These are phyloP conservation scores for Lacanobia oleracea DNA, from an alignment of 2,888 invertebrate genomes.

Conservation along the genomic window DNA sequence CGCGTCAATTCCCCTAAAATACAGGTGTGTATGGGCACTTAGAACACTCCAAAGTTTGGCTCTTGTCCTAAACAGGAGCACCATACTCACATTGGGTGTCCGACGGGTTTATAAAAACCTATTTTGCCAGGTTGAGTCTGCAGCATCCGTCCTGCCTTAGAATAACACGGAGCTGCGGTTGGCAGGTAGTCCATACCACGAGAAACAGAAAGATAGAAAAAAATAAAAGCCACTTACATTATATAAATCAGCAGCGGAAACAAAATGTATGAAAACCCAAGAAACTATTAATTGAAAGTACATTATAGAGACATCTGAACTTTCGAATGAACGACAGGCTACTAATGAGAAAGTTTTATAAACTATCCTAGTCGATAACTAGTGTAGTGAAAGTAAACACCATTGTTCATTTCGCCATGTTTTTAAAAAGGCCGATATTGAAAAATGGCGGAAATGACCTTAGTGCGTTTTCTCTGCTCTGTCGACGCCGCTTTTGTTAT, in stretches of 20 bases:
- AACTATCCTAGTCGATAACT: conserved; percentile 61
- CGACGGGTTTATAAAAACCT: too few species aligned
- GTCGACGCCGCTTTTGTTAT: conserved; percentile 47
- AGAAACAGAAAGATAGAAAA: not conserved
- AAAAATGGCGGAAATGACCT: conserved; percentile 45
- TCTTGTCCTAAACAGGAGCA: too few species aligned
- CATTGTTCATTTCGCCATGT: conserved; percentile 71
- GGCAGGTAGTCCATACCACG: not conserved
- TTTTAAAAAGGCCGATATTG: conserved; percentile 50
- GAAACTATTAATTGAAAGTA: conserved; percentile 48
- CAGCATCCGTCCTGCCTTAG: too few species aligned
- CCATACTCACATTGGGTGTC: too few species aligned
- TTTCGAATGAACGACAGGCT: conserved; percentile 41
- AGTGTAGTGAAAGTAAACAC: conserved; percentile 70
- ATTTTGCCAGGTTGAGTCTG: too few species aligned
- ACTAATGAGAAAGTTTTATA: conserved; percentile 71
- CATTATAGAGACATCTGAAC: conserved; percentile 59
- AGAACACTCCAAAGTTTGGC: too few species aligned
- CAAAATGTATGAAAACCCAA: conserved; percentile 49
- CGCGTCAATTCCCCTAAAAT: too few species aligned
- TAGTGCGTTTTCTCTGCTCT: conserved; percentile 35
- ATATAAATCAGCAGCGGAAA: conserved; percentile 27
- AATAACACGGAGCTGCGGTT: too few species aligned
- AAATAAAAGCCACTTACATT: conserved; percentile 42
- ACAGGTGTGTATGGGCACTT: too few species aligned